These are phyloP conservation scores for Vespertilio murinus DNA, from an alignment of 2,797 vertebrate genomes.

Conservation along the genomic window DNA sequence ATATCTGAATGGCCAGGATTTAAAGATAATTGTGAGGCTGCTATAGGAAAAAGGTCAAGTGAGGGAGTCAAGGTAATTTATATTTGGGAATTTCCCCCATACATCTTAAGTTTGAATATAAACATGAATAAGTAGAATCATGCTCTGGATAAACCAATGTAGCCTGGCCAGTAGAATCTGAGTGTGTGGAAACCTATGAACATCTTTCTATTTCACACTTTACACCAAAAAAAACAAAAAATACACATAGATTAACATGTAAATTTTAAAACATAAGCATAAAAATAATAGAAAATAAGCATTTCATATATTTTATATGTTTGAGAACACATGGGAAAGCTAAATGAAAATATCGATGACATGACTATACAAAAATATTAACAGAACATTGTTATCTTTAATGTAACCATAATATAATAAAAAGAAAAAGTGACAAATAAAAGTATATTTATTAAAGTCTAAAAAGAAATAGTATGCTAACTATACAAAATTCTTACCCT, in stretches of 20 bases:
- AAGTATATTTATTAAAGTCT: not conserved
- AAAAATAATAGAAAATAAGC: not conserved
- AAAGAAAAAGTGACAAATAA: not conserved
- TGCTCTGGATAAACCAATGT: not conserved
- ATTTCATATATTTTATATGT: not conserved
- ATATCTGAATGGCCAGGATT: not conserved
- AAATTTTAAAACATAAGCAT: not conserved
- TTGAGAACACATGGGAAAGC: not conserved
- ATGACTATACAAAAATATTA: not conserved
- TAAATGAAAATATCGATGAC: not conserved
- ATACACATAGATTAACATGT: not conserved
- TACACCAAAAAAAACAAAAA: not conserved
- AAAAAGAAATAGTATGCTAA: not conserved
- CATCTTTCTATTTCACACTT: not conserved
- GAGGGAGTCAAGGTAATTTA: not conserved
- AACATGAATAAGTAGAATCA: not conserved
- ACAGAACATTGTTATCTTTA: not conserved
- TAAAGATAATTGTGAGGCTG: not conserved
- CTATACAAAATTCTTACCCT: not conserved
- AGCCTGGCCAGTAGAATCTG: not conserved
- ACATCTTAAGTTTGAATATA: not conserved
- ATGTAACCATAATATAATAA: not conserved
- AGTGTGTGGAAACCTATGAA: not conserved
- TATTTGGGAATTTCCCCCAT: not conserved
- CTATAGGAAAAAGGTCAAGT: not conserved